Evolutionary conservation across 2,113 vertebrate species (phyloP).

Genomic region (Oncorhynchus tshawytscha): DNA sequence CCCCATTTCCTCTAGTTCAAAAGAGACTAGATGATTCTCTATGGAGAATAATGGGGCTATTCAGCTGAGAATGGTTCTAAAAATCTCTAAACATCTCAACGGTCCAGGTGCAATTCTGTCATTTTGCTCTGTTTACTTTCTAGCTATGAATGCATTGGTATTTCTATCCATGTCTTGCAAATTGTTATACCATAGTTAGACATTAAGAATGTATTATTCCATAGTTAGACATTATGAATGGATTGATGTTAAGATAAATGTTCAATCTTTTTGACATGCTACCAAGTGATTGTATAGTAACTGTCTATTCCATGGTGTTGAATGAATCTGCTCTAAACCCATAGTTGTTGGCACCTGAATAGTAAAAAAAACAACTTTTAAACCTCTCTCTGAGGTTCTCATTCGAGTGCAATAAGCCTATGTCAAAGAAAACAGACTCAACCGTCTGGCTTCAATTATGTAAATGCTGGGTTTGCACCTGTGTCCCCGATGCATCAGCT

Average conservation of each 20-base stretch:
- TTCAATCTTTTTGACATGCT: too few species aligned
- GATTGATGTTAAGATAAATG: too few species aligned
- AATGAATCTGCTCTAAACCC: neutral
- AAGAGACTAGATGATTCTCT: neutral
- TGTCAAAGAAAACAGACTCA: constrained; percentile 31
- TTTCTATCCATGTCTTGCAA: too few species aligned
- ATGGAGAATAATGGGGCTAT: neutral
- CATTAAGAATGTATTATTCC: too few species aligned
- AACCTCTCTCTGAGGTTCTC: neutral
- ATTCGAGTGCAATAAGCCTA: constrained; percentile 8
- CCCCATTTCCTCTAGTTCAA: neutral
- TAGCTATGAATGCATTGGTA: too few species aligned
- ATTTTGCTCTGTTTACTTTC: neutral
- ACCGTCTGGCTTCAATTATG: constrained; percentile 43
- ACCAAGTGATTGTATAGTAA: too few species aligned
- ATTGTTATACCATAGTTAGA: too few species aligned
- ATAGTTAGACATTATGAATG: too few species aligned
- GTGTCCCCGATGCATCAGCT: constrained; percentile 29
- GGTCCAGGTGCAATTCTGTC: neutral
- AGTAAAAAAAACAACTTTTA: neutral
- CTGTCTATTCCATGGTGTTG: too few species aligned
- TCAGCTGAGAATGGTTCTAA: neutral
- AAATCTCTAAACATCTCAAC: neutral
- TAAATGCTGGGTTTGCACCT: constrained; percentile 44
- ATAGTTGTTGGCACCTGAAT: neutral